Evolutionary conservation across 2,797 vertebrate species (phyloP).

Genomic region (Momotus momota): DNA sequence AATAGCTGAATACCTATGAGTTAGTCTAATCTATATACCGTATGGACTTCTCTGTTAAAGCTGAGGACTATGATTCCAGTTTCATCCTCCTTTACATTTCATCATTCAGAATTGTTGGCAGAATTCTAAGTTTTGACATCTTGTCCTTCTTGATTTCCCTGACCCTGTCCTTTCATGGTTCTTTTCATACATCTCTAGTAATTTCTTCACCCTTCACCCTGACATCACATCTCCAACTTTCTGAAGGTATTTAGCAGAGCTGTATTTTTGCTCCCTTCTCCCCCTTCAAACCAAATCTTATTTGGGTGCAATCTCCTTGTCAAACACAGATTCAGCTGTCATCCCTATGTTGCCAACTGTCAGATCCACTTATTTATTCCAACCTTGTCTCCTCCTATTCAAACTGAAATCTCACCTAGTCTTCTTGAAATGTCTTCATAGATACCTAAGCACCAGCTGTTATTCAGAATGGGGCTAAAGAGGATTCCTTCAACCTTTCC

Average conservation of each 20-base stretch:
- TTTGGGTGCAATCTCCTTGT: neutral
- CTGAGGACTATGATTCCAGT: neutral
- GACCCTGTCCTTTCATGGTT: neutral
- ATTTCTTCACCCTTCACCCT: neutral
- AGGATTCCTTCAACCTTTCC: neutral
- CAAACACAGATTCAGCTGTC: neutral
- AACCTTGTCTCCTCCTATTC: slow-evolving; percentile 2
- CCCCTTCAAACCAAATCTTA: neutral
- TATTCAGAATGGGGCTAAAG: neutral
- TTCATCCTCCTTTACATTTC: neutral
- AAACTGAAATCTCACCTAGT: slow-evolving; percentile 16
- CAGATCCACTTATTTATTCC: slow-evolving; percentile 11
- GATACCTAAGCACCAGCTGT: neutral
- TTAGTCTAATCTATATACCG: neutral
- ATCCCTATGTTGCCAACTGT: neutral
- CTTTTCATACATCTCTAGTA: neutral
- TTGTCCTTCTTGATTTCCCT: slow-evolving; percentile 19
- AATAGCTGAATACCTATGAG: neutral
- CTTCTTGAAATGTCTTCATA: neutral
- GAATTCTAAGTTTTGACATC: slow-evolving; percentile 10
- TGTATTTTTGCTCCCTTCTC: neutral
- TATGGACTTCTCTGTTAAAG: neutral
- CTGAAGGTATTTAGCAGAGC: neutral
- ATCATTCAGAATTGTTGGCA: neutral
- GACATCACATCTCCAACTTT: neutral